Evolutionary conservation across 2,797 vertebrate species (phyloP), one percentile per base, ranked within the genome.

Genomic region (Lerista edwardsae): DNA sequence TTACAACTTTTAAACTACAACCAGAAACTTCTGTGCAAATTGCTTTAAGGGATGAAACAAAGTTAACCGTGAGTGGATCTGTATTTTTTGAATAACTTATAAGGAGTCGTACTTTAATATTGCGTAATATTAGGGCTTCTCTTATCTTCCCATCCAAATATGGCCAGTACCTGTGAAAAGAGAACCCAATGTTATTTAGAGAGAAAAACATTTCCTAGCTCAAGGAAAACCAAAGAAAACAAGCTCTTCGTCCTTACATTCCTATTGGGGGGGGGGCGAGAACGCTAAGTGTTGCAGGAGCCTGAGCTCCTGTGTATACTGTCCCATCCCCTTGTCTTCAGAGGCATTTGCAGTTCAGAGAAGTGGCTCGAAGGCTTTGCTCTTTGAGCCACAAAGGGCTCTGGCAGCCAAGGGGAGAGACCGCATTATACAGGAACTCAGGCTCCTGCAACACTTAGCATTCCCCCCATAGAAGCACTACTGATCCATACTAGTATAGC

Each of bases 1-100:
- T 97, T 94, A 99, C 98, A 89, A 97, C 98, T 95, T 99, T 98
- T 91, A 99, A 94, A 44, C 97, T 98, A 93, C 98, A 99, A 96
- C 97, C 97, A 94, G 95, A 93, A 92, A 97, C 96, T 93, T 98
- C 97, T 85, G 97, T 97, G 91, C 98, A 99, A 91, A 99, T 97
- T 89, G 97, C 98, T 96, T 97, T 97, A 92, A 99, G 96, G 91
- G 98, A 99, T 51, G 98, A 98, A 93, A 98, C 93, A 61, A 99
- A 99, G 96, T 98, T 99, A 93, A 98, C 98, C 15, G 97, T 98
- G 67, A 99, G 97, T 1, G 98, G 97, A 90, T 98, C 96, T 2
- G 98, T 99, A 83, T 97, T 96, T 94, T 98, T 97, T 95, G 97
- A 97, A 94, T 98, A 98, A 93, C 98, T 98, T 91, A 99, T 97